Conservation (phyloP, 2,888 invertebrate species). For the Stenotaenia linearis region DNA sequence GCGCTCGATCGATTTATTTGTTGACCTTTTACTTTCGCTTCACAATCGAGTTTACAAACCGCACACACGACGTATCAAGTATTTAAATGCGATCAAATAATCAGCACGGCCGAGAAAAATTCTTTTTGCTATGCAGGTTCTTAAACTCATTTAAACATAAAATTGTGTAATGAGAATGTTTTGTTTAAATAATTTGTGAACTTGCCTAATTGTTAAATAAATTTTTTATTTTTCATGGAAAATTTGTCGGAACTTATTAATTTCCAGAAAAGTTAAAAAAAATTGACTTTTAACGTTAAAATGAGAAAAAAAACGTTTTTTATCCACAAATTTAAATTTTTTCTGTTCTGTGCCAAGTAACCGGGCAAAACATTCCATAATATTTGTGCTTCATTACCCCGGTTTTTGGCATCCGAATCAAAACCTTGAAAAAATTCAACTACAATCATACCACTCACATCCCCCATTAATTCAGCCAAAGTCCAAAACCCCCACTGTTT, state of each 20-base stretch:
- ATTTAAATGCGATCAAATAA: background rate
- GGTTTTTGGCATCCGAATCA: background rate
- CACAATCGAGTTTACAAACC: conserved; percentile 17
- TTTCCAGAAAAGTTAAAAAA: too few species aligned
- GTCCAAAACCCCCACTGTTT: too few species aligned
- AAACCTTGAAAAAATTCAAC: background rate
- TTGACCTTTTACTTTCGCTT: conserved; percentile 10
- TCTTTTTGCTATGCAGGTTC: background rate
- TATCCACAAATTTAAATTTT: background rate
- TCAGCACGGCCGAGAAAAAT: background rate
- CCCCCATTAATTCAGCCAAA: too few species aligned
- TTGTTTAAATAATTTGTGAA: too few species aligned
- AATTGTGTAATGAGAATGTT: too few species aligned
- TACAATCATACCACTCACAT: too few species aligned
- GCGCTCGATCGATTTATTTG: background rate
- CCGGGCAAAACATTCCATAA: background rate
- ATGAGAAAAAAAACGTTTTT: background rate
- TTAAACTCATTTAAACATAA: too few species aligned
- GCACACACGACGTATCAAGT: background rate
- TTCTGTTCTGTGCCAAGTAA: background rate
- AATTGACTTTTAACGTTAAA: background rate
- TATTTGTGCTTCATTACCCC: conserved; percentile 1
- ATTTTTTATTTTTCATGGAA: too few species aligned
- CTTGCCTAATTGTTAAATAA: too few species aligned
- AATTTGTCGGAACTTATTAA: too few species aligned